phyloP scores from a whole-genome alignment of 2,888 invertebrate species.

The Xanthorhoe designata region DNA sequence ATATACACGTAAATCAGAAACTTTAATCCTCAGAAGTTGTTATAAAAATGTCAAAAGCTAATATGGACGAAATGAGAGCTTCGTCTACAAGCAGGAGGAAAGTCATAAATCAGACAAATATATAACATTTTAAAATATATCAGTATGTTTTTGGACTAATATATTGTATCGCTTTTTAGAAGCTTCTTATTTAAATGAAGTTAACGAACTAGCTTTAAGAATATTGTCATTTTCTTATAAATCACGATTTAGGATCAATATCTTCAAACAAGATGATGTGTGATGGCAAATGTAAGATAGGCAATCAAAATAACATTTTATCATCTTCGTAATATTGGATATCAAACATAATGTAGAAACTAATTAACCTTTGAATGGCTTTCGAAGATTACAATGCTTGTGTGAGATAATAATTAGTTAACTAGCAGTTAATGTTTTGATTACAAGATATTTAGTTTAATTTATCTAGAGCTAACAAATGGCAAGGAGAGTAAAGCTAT shows the following conservation, averaged over 20 bases:
- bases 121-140: neutral
- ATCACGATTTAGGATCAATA: neutral
- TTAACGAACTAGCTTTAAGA: slow-evolving; percentile 13
- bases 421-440: neutral
- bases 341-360: neutral
- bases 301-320: slow-evolving; percentile 16
- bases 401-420: neutral
- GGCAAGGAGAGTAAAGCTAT: too few species aligned
- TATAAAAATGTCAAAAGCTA: slow-evolving; percentile 20
- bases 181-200: slow-evolving; percentile 31
- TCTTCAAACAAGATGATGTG: slow-evolving; percentile 7
- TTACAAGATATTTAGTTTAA: neutral
- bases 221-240: neutral
- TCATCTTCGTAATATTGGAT: slow-evolving; percentile 11
- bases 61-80: slow-evolving; percentile 13
- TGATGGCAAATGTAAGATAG: neutral
- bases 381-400: neutral
- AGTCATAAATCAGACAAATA: slow-evolving; percentile 11
- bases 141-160: slow-evolving; percentile 18
- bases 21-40: slow-evolving; percentile 17
- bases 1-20: slow-evolving; percentile 10
- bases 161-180: slow-evolving; percentile 27
- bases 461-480: too few species aligned
- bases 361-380: neutral
- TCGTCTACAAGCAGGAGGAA: slow-evolving; percentile 12